Percentiles rank a stretch among this genome's conserved stretches.
Evolutionary conservation across 1,140 invertebrate genomes (phyloP).

Genomic region (Drosophila neocordata): DNA sequence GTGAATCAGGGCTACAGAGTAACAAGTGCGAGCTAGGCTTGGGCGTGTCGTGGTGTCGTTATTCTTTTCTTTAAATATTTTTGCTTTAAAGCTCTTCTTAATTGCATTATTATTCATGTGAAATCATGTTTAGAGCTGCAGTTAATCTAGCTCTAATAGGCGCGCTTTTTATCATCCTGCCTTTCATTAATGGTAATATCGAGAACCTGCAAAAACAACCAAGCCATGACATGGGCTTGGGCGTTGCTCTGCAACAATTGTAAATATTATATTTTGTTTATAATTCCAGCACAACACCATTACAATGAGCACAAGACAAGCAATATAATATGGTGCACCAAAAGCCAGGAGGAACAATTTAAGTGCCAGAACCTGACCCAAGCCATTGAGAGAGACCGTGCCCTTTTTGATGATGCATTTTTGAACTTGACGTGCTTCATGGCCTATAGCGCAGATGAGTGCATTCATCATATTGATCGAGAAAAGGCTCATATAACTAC

Average conservation of each 20-base stretch:
- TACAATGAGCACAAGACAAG: slow-evolving; percentile 66
- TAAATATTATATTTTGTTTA: slow-evolving; percentile 8
- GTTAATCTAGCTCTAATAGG: slow-evolving; percentile 43
- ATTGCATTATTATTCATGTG: slow-evolving; percentile 14
- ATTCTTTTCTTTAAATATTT: slow-evolving; percentile 30
- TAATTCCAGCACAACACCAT: slow-evolving; percentile 66
- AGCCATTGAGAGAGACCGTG: slow-evolving; percentile 86
- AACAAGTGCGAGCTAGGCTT: slow-evolving; percentile 40
- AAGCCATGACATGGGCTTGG: slow-evolving; percentile 11
- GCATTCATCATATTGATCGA: slow-evolving; percentile 90
- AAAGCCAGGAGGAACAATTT: slow-evolving; percentile 87
- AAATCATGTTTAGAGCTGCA: slow-evolving; percentile 45
- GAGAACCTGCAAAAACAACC: not conserved
- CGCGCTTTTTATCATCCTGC: slow-evolving; percentile 33
- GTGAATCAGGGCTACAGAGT: slow-evolving; percentile 1
- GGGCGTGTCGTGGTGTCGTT: slow-evolving; percentile 48
- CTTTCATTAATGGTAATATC: slow-evolving; percentile 35
- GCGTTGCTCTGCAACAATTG: slow-evolving; percentile 50
- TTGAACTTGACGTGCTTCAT: slow-evolving; percentile 86
- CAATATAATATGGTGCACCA: slow-evolving; percentile 89
- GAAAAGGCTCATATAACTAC: slow-evolving; percentile 92
- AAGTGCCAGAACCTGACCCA: slow-evolving; percentile 90
- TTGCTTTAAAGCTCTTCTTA: slow-evolving; percentile 18
- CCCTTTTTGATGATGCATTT: slow-evolving; percentile 86
- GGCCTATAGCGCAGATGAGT: slow-evolving; percentile 91